Evolutionary conservation across 1,140 invertebrate species (phyloP).

Genomic region (Oppia nitens): DNA sequence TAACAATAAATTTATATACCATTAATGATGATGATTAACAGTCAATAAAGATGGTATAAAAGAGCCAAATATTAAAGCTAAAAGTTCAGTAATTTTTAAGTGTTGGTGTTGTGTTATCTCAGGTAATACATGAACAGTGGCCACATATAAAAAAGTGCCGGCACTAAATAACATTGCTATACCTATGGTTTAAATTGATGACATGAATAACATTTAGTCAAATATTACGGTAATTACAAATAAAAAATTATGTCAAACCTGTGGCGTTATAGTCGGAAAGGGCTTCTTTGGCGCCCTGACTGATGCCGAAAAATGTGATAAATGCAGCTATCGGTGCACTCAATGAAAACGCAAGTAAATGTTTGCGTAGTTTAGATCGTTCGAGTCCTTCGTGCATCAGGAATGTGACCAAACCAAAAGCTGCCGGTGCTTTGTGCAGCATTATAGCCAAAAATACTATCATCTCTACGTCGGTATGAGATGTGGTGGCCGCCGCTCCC

Average conservation of each 20-base stretch:
- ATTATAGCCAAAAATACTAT: slow-evolving; percentile 98
- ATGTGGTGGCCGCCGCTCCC: slow-evolving; percentile 84
- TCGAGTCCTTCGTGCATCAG: slow-evolving; percentile 87
- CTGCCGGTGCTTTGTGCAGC: slow-evolving; percentile 96
- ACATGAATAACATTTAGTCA: not conserved
- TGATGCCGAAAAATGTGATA: slow-evolving; percentile 81
- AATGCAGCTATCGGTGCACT: slow-evolving; percentile 77
- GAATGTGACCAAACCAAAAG: slow-evolving; percentile 94
- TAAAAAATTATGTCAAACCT: slow-evolving; percentile 14
- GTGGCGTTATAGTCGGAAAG: slow-evolving; percentile 73
- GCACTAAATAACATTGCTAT: slow-evolving; percentile 96
- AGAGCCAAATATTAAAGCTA: slow-evolving; percentile 63
- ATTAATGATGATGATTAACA: slow-evolving; percentile 74
- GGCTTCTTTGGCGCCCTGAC: slow-evolving; percentile 36
- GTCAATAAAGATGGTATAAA: slow-evolving; percentile 70
- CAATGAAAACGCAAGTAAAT: slow-evolving; percentile 82
- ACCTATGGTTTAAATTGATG: slow-evolving; percentile 31
- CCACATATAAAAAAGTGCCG: slow-evolving; percentile 95
- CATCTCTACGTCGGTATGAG: slow-evolving; percentile 85
- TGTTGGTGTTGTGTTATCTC: slow-evolving; percentile 43
- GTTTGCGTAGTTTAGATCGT: slow-evolving; percentile 61
- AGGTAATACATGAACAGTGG: slow-evolving; percentile 92
- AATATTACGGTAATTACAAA: not conserved
- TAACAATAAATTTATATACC: not conserved
- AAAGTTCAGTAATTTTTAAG: slow-evolving; percentile 40